Evolutionary conservation across 1,140 invertebrate species (phyloP), one percentile per base, ranked within the genome.

Genomic region (Aphelenchoides fujianensis): DNA sequence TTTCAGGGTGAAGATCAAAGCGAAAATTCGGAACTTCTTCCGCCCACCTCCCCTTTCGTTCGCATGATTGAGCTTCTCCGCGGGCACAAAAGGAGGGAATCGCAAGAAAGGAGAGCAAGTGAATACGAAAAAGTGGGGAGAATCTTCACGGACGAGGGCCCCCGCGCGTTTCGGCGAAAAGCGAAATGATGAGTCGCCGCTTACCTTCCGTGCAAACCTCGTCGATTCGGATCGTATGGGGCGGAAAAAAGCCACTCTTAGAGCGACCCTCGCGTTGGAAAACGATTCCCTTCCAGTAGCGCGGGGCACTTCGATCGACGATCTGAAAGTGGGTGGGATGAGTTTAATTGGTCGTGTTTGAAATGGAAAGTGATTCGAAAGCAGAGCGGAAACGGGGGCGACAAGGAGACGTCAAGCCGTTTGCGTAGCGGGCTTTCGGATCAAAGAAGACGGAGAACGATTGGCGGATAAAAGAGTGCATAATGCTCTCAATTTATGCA

Each of bases 311-410:
- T 19, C 31, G 59, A 31, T 61, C 59, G 59, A 61, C 36, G 16
- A 61, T 61, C 59, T 61, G 59, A 31, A 61, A n/a, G n/a, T n/a
- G n/a, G n/a, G n/a, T n/a, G n/a, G n/a, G n/a, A 61, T 61, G 59
- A 61, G n/a, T 48, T 48, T 48, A 48, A 48, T 48, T 48, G 41
- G 23, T 48, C 41, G 41, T 48, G 23, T 48, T 48, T 48, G 12
- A 48, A 48, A 16, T 48, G 41, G 23, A 48, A 48, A 48, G 23
- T 48, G n/a, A 48, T 48, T 48, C 23, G 23, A 48, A n/a, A n/a
- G n/a, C n/a, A n/a, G n/a, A n/a, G n/a, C n/a, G n/a, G n/a, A n/a
- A n/a, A n/a, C n/a, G n/a, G n/a, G n/a, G n/a, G n/a, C n/a, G n/a
- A n/a, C n/a, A n/a, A n/a, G n/a, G n/a, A n/a, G n/a, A n/a, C n/a